Evolutionary conservation across 1,140 invertebrate species (phyloP).

Genomic region (Drosophila pseudoobscura): DNA sequence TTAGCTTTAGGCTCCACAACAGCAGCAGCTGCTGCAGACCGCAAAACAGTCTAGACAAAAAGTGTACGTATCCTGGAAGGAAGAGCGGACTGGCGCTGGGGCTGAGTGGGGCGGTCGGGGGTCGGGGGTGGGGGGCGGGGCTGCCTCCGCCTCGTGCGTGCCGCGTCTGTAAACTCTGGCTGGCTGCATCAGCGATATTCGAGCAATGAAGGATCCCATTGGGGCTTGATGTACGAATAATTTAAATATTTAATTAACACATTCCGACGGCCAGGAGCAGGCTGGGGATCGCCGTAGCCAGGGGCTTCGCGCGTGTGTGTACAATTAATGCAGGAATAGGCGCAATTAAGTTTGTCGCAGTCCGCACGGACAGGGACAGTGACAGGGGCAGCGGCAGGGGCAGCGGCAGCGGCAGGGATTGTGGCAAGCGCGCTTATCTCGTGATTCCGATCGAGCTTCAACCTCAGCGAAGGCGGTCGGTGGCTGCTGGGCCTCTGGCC

Average conservation of each 20-base stretch:
- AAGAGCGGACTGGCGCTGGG: constrained; percentile 11
- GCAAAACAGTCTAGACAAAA: constrained; percentile 63
- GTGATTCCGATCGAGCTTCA: constrained; percentile 82
- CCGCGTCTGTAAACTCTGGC: neutral
- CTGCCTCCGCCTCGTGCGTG: constrained; percentile 22
- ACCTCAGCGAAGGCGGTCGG: constrained; percentile 23
- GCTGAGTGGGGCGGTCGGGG: neutral
- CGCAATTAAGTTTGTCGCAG: constrained; percentile 80
- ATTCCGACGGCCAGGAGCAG: constrained; percentile 54
- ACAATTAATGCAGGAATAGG: constrained; percentile 82
- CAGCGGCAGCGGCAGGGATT: constrained; percentile 8
- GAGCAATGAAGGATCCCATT: constrained; percentile 43
- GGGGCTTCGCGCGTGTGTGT: constrained; percentile 70
- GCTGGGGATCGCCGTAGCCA: constrained; percentile 36
- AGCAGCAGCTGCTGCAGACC: constrained; percentile 34
- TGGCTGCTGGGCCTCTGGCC: neutral
- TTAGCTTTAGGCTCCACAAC: too few relatives aligned
- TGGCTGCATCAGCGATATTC: constrained; percentile 25
- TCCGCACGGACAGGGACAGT: neutral
- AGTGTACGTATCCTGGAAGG: constrained; percentile 41
- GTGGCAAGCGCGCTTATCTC: constrained; percentile 61
- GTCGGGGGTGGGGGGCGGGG: too few relatives aligned
- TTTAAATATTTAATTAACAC: constrained; percentile 82
- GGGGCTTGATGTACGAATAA: constrained; percentile 51
- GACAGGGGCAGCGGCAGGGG: neutral